Evolutionary conservation across 2,113 vertebrate genomes (phyloP), one percentile per base, ranked within the genome.

Genomic region (Antigone vipio): DNA sequence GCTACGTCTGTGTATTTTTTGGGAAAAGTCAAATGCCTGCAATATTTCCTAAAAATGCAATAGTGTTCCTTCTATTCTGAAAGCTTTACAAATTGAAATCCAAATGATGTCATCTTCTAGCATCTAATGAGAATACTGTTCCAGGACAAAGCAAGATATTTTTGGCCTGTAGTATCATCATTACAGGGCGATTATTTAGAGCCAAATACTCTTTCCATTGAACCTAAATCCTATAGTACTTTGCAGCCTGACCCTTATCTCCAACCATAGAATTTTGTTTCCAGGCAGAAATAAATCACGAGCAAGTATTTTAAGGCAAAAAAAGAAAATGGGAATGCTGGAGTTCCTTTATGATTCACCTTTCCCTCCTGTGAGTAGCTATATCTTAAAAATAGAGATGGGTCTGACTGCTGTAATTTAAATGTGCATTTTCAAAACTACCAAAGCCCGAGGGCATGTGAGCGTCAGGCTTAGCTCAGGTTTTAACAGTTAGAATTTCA

Each of bases 201-300:
- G 38, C 8, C 27, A 82, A 72, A 72, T 32, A 27, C 15, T 35
- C 13, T 58, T 83, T 79, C 52, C 34, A 75, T 9, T 72, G 40
- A 93, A 56, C 8, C 13, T 30, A 87, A 92, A 64, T 79, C 30
- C 44, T 56, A 15, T 2, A 24, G 12, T 44, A n/a, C 40, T 74
- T 55, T 89, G 58, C 66, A 76, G 62, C 32, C 42, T 85, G 78
- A 83, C 35, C 62, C 45, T 79, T 83, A 63, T 62, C 67, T 83
- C 56, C 71, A 88, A 50, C 20, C 89, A 23, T 3, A 85, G 58
- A 74, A 17, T 42, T 88, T 56, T 86, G 24, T 85, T 71, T 47
- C 29, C 50, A 92, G 78, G 52, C 38, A 96, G 63, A 96, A 95
- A 79, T 88, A 95, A 89, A 79, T 42, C 58, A 80, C 35, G 62